Evolutionary conservation across 2,113 vertebrate genomes (phyloP).

Genomic region (Forbesichthys agassizii): DNA sequence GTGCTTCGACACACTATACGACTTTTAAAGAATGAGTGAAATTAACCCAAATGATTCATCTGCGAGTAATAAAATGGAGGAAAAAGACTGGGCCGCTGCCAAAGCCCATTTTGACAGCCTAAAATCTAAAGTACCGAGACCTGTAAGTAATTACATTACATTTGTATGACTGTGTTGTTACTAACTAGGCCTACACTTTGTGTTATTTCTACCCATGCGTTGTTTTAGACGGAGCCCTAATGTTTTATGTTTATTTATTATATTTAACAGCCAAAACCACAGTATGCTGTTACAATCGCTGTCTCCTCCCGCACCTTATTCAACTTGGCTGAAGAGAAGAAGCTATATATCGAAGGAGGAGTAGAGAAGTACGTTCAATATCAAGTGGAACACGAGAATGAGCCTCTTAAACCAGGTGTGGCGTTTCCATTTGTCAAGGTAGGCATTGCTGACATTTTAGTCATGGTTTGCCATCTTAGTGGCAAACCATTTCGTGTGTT

Average conservation of each 20-base stretch:
- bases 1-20: neutral
- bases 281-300: conserved; percentile 86
- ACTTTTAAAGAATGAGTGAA: conserved; percentile 59
- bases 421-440: conserved; percentile 96
- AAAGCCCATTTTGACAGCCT: conserved; percentile 80
- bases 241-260: neutral
- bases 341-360: conserved; percentile 84
- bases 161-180: neutral
- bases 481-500: neutral
- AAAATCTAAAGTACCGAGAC: conserved; percentile 76
- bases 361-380: conserved; percentile 88
- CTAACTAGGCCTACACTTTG: too few species aligned
- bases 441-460: too few species aligned
- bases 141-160: conserved; percentile 70
- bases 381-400: conserved; percentile 83
- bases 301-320: conserved; percentile 92
- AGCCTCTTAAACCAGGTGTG: conserved; percentile 83
- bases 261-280: conserved; percentile 84
- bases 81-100: conserved; percentile 76
- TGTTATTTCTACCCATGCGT: too few species aligned
- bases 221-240: neutral
- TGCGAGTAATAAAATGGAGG: conserved; percentile 13
- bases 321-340: conserved; percentile 85
- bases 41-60: conserved; percentile 17
- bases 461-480: neutral